Conservation (phyloP, 1,140 invertebrate genomes). For the Ridgeia piscesae region DNA sequence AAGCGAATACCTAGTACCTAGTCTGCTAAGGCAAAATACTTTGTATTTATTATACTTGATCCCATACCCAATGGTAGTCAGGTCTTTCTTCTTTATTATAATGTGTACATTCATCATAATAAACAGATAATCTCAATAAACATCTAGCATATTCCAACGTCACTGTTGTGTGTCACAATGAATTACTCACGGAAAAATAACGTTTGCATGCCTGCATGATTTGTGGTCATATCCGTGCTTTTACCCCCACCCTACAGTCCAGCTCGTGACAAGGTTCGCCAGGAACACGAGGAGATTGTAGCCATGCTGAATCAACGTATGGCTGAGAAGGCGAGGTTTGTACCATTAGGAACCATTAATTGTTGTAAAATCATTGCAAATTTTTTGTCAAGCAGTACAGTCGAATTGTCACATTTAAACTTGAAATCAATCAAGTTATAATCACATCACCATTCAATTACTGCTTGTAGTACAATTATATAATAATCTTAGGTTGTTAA, state of each 20-base stretch:
- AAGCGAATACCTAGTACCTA: too few relatives aligned
- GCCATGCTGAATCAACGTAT: slow-evolving; percentile 51
- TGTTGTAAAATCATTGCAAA: slow-evolving; percentile 6
- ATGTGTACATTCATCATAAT: too few relatives aligned
- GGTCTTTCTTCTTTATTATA: too few relatives aligned
- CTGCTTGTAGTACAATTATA: too few relatives aligned
- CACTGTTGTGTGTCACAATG: neutral
- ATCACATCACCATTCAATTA: too few relatives aligned
- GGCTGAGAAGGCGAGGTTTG: slow-evolving; percentile 53
- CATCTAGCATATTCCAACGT: too few relatives aligned
- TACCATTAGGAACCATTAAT: neutral
- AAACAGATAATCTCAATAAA: too few relatives aligned
- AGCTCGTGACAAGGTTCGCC: slow-evolving; percentile 45
- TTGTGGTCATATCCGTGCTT: neutral
- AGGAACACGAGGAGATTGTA: slow-evolving; percentile 55
- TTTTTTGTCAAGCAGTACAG: neutral
- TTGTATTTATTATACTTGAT: too few relatives aligned
- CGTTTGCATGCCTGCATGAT: neutral
- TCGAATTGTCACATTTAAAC: neutral
- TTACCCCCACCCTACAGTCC: slow-evolving; percentile 36
- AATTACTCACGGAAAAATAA: neutral
- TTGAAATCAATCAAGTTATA: too few relatives aligned
- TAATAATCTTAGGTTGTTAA: neutral
- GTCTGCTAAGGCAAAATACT: too few relatives aligned
- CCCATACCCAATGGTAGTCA: too few relatives aligned